Percentiles rank a stretch among this genome's conserved stretches.
phyloP scores from a whole-genome alignment of 2,888 invertebrate genomes.

The Galerucella nymphaeae region DNA sequence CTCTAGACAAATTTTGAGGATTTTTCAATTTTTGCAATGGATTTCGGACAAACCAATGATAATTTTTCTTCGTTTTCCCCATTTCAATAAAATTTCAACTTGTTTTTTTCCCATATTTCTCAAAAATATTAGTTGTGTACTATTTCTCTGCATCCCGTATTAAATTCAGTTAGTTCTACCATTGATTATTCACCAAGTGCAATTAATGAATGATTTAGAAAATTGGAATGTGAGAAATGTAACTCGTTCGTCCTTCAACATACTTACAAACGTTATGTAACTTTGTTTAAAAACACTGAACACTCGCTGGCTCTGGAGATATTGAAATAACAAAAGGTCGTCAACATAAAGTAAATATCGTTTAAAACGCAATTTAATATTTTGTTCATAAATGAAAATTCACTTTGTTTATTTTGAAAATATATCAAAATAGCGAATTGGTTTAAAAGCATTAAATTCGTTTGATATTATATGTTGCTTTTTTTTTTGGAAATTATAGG shows the following conservation, averaged over 20 bases:
- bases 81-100: too few species aligned
- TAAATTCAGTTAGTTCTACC: not conserved
- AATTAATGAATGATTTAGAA: constrained; percentile 13
- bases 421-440: too few species aligned
- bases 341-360: not conserved
- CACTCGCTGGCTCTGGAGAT: not conserved
- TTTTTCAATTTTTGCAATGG: too few species aligned
- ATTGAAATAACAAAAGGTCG: constrained; percentile 2
- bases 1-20: too few species aligned
- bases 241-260: constrained; percentile 2
- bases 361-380: not conserved
- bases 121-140: not conserved
- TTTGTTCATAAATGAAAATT: not conserved
- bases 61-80: too few species aligned
- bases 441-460: too few species aligned
- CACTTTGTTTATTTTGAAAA: not conserved
- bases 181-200: constrained; percentile 5
- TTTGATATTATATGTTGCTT: too few species aligned
- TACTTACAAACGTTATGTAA: not conserved
- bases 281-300: not conserved
- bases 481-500: too few species aligned
- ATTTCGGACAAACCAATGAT: too few species aligned
- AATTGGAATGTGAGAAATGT: constrained; percentile 8
- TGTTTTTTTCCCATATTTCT: not conserved
- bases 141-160: not conserved